phyloP scores from a whole-genome alignment of 1,140 invertebrate genomes.

The Ruditapes philippinarum region DNA sequence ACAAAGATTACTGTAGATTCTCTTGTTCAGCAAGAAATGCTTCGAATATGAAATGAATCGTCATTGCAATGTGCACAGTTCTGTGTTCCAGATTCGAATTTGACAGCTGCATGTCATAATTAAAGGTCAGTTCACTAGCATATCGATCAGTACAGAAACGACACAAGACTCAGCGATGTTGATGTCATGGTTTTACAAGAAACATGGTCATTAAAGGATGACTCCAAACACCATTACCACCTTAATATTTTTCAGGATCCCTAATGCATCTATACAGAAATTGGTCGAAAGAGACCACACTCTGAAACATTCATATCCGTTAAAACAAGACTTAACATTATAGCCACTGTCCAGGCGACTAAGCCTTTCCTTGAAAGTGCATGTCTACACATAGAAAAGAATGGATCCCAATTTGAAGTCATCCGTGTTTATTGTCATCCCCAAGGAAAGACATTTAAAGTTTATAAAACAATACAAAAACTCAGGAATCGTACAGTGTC shows the following conservation, averaged over 20 bases:
- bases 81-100: too few relatives aligned
- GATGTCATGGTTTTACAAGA: slow-evolving; percentile 37
- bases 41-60: background rate
- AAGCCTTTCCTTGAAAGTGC: slow-evolving; percentile 13
- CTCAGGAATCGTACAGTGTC: too few relatives aligned
- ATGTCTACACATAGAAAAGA: background rate
- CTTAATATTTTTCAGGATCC: background rate
- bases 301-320: slow-evolving; percentile 42
- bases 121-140: slow-evolving; percentile 20
- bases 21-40: slow-evolving; percentile 46
- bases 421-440: slow-evolving; percentile 16
- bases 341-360: background rate
- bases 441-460: too few relatives aligned
- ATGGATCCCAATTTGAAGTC: background rate
- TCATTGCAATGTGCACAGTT: too few relatives aligned
- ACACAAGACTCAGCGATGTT: background rate
- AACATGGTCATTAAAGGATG: slow-evolving; percentile 4
- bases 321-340: slow-evolving; percentile 24
- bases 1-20: slow-evolving; percentile 23
- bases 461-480: too few relatives aligned
- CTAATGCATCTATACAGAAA: background rate
- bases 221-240: background rate
- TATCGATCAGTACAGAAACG: background rate
- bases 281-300: background rate
- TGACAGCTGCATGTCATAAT: slow-evolving; percentile 6